Evolutionary conservation across 2,888 invertebrate species (phyloP), one percentile per base, ranked within the genome.

Genomic region (Pardosa pseudoannulata): DNA sequence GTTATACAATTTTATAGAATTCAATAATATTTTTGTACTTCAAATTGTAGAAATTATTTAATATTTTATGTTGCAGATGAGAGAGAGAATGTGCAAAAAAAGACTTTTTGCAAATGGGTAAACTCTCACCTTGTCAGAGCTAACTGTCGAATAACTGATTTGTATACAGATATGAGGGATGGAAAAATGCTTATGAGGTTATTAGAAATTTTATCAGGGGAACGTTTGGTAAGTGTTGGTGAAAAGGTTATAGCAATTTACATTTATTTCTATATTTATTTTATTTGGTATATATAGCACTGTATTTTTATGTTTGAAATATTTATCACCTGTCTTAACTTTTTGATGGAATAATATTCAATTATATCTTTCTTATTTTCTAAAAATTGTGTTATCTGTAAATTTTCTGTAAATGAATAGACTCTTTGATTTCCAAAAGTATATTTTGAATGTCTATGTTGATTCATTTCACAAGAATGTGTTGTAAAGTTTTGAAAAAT

Each of bases 61-160:
- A n/a, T n/a, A n/a, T n/a, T n/a, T 41, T 41, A n/a, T 13, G n/a
- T 71, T 62, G 27, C 19, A 97, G 98, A 99, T 94, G 99, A 99
- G 94, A 96, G 99, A 93, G 99, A 99, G 93, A 96, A 96, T 91
- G 99, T 99, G 89, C 99, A 99, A 93, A 99, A 99, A 95, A 99
- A 99, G 93, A 99, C 99, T 88, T 99, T 99, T 93, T 97, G 98
- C 92, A 99, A 99, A 96, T 99, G 99, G 99, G 98, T 99, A 90
- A 99, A 99, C 93, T 99, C 99, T 62, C 99, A 99, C 93, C 93
- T 99, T 91, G 97, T 98, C 89, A 95, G 99, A 88, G 98, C 99
- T 90, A 97, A 97, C 91, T 95, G 96, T 92, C 96, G 98, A 91
- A 98, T 99, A 91, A 95, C 95, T 91, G 99, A 99, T 93, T 94